These are phyloP conservation scores for Dufourea novaeangliae DNA, from an alignment of 1,140 invertebrate species.

Conservation along the genomic window DNA sequence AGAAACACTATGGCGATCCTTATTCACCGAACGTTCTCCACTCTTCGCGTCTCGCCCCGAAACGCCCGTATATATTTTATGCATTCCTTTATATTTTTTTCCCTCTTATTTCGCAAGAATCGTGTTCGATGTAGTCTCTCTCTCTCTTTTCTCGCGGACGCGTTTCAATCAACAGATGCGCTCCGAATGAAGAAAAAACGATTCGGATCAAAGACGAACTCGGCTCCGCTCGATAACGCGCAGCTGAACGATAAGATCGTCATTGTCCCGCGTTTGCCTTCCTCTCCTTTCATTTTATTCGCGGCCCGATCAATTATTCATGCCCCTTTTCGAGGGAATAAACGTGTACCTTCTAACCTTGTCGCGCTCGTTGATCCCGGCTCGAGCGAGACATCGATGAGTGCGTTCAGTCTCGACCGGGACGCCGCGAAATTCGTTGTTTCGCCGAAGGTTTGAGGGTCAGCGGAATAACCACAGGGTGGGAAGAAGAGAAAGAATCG, in stretches of 20 bases:
- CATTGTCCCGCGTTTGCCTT: constrained; percentile 53
- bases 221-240: constrained; percentile 4
- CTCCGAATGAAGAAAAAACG: constrained; percentile 12
- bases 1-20: too few species aligned
- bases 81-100: not conserved
- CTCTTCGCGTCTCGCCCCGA: not conserved
- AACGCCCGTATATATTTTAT: not conserved
- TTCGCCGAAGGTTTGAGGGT: constrained; percentile 31
- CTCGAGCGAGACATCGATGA: constrained; percentile 48
- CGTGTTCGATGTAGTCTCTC: too few species aligned
- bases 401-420: constrained; percentile 47
- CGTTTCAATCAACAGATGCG: not conserved
- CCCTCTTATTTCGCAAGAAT: too few species aligned
- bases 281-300: constrained; percentile 56
- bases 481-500: not conserved
- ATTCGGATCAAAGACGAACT: constrained; percentile 40
- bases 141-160: too few species aligned
- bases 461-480: constrained; percentile 1
- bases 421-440: constrained; percentile 57
- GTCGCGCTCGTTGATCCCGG: constrained; percentile 66
- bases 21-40: not conserved
- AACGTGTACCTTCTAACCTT: constrained; percentile 64
- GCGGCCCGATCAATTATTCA: constrained; percentile 76
- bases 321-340: constrained; percentile 72
- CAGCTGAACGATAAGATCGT: constrained; percentile 49